phyloP scores from a whole-genome alignment of 2,888 invertebrate species.

The Elysia crispata region DNA sequence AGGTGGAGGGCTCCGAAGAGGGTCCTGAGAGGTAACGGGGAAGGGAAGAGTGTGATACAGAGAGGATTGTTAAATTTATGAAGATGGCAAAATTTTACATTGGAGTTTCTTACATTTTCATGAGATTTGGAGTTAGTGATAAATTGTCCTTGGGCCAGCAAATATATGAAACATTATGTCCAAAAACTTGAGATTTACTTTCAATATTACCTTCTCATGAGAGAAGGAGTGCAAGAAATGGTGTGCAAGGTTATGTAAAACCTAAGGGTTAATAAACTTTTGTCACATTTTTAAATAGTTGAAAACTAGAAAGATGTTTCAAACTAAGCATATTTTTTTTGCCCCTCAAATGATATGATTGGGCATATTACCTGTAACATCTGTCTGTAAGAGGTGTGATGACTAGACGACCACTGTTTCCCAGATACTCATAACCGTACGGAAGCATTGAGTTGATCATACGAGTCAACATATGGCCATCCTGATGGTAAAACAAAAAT shows the following conservation, averaged over 20 bases:
- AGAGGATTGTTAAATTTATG: too few relatives aligned
- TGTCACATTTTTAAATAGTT: background rate
- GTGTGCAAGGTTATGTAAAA: background rate
- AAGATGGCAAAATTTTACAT: too few relatives aligned
- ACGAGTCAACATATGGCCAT: conserved; percentile 77
- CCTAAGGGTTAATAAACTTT: background rate
- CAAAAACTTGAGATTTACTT: too few relatives aligned
- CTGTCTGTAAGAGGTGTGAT: conserved; percentile 79
- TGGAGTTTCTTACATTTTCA: too few relatives aligned
- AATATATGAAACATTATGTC: too few relatives aligned
- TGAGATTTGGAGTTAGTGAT: too few relatives aligned
- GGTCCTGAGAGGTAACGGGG: conserved; percentile 73
- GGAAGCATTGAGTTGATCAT: conserved; percentile 79
- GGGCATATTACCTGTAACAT: conserved; percentile 77
- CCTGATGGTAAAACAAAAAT: conserved; percentile 62
- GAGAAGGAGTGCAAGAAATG: too few relatives aligned
- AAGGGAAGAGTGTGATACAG: too few relatives aligned
- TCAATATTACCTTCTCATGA: too few relatives aligned
- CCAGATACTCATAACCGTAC: conserved; percentile 79
- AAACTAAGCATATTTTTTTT: background rate
- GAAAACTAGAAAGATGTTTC: background rate
- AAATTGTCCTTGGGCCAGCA: too few relatives aligned
- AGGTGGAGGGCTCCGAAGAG: conserved; percentile 78
- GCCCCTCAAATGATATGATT: too few relatives aligned
- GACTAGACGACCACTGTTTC: conserved; percentile 78